Evolutionary conservation across 2,888 invertebrate species (phyloP), one percentile per base, ranked within the genome.

Genomic region (Balanococcus diminutus): DNA sequence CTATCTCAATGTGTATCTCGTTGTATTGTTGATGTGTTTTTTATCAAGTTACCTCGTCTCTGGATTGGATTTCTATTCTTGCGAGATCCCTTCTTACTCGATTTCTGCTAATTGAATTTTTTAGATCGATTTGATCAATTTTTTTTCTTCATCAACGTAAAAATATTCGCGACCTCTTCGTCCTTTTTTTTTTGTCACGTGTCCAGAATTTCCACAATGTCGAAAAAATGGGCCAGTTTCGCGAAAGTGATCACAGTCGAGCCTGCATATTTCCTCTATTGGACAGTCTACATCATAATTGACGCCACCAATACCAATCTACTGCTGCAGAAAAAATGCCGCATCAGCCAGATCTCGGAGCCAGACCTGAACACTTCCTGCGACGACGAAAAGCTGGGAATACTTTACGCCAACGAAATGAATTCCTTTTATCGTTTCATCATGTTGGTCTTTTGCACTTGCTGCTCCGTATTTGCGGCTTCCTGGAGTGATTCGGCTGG

Each of bases 311-410:
- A 75, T 16, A 85, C 42, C 0, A 85, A 85, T 25, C 16, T 85
- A 11, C 25, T 61, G 25, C 32, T 85, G 79, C 85, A 85, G 51
- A 85, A 85, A 46, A 28, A 39, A 3, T 85, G 85, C 19, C 42
- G 85, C 19, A 8, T 16, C 19, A 75, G 46, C 31, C 14, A 32
- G 6, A 19, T 22, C 5, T 16, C 72, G 1, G 86, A 86, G 22
- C 86, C 86, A 11, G 25, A 81, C n/a, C 81, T 86, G 32, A 31
- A 46, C n/a, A 86, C 81, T n/a, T 31, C 56, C 9, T 86, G 86
- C 56, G 81, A 81, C 51, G 81, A 81, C 16, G 81, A 56, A 28
- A 42, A 56, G 32, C 11, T 14, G 19, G 86, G 81, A 1, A 11
- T 79, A 25, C 9, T 25, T 11, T 42, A 16, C 16, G 51, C 31